phyloP scores from a whole-genome alignment of 2,113 vertebrate species.

The Lethenteron reissneri region DNA sequence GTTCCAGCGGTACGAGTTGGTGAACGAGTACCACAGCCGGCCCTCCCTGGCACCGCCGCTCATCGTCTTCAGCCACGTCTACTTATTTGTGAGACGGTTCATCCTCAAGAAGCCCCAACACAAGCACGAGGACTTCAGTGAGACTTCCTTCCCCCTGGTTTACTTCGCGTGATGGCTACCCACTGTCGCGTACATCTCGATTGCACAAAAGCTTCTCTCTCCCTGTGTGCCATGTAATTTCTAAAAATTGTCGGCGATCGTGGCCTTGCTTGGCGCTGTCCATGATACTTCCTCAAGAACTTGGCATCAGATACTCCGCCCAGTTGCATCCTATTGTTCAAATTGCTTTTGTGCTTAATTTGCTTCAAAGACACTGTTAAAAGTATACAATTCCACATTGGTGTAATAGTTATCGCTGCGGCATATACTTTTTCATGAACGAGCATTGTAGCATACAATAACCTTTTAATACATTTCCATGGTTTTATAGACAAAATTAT shows the following conservation, averaged over 20 bases:
- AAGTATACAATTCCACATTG: too few relatives aligned
- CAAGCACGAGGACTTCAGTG: conserved; percentile 39
- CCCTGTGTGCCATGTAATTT: rapidly evolving
- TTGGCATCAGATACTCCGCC: background rate
- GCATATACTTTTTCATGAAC: too few relatives aligned
- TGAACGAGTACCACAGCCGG: conserved; percentile 62
- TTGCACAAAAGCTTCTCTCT: background rate
- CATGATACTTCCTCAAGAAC: background rate
- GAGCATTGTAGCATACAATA: too few relatives aligned
- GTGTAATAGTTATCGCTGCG: too few relatives aligned
- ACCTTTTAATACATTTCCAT: too few relatives aligned
- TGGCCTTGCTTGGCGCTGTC: rapidly evolving
- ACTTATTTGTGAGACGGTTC: conserved; percentile 28
- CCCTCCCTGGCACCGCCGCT: conserved; percentile 56
- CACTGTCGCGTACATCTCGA: rapidly evolving
- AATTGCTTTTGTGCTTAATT: too few relatives aligned
- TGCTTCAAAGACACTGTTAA: too few relatives aligned
- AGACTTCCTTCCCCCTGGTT: conserved; percentile 13
- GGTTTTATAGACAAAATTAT: too few relatives aligned
- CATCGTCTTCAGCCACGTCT: conserved; percentile 62
- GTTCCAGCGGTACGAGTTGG: conserved; percentile 72
- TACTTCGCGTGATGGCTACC: background rate
- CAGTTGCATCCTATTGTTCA: background rate
- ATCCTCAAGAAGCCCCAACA: conserved; percentile 18
- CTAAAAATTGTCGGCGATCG: rapidly evolving